A percentile compares a stretch with the other conserved stretches of the same genome.
Evolutionary conservation across 2,888 invertebrate species (phyloP).

Genomic region (Coelopa pilipes): DNA sequence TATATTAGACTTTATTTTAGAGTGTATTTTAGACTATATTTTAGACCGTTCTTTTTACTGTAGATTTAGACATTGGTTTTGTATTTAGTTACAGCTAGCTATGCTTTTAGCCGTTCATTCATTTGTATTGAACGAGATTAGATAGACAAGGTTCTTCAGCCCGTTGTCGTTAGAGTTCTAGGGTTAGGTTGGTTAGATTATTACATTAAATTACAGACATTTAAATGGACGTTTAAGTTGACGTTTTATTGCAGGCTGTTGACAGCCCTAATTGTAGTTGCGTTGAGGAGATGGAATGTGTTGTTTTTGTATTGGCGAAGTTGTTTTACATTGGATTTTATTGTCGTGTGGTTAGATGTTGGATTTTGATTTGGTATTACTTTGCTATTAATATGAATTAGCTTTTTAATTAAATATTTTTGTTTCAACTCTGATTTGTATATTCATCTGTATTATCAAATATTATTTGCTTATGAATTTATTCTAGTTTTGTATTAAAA

Average conservation of each 20-base stretch:
- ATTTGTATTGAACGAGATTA: too few relatives aligned
- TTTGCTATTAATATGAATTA: neutral
- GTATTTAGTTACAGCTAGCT: neutral
- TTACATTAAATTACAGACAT: conserved; percentile 18
- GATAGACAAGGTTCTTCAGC: too few relatives aligned
- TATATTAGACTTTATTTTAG: too few relatives aligned
- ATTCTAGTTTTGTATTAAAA: too few relatives aligned
- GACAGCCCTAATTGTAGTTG: too few relatives aligned
- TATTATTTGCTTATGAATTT: neutral
- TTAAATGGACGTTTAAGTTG: conserved; percentile 27
- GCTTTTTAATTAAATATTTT: neutral
- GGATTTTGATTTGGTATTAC: neutral
- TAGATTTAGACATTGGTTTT: conserved; percentile 7
- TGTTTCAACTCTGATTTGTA: neutral
- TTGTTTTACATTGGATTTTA: conserved; percentile 1
- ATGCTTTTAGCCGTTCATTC: neutral
- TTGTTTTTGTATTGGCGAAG: neutral
- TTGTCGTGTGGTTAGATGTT: neutral
- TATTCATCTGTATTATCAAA: neutral
- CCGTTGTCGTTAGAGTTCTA: too few relatives aligned
- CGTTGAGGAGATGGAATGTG: too few relatives aligned
- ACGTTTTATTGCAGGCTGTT: neutral
- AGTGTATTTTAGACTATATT: too few relatives aligned
- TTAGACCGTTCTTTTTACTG: neutral
- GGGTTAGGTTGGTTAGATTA: too few relatives aligned